These are phyloP conservation scores for Pristionchus entomophagus DNA, from an alignment of 2,888 invertebrate species.

Conservation along the genomic window DNA sequence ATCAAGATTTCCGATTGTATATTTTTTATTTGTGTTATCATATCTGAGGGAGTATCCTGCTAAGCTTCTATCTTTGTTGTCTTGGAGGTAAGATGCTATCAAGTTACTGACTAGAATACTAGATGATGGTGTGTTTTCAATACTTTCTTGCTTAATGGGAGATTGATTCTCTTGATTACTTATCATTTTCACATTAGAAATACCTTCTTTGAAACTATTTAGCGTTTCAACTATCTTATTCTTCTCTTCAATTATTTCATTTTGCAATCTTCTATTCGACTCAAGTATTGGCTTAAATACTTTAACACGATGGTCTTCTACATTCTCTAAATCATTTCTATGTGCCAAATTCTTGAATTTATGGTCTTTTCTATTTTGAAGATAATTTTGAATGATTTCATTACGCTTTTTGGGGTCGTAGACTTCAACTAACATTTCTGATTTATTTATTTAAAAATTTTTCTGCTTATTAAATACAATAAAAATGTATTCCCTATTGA, in stretches of 20 bases:
- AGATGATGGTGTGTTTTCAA: constrained; percentile 51
- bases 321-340: constrained; percentile 52
- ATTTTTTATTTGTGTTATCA: constrained; percentile 45
- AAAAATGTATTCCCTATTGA: background rate
- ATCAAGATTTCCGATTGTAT: constrained; percentile 62
- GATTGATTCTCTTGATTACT: constrained; percentile 31
- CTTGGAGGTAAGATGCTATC: constrained; percentile 60
- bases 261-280: constrained; percentile 60
- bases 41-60: constrained; percentile 61
- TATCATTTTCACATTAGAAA: background rate
- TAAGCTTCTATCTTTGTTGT: constrained; percentile 57
- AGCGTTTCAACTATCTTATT: constrained; percentile 63
- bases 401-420: constrained; percentile 59
- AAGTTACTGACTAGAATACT: constrained; percentile 53
- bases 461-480: background rate
- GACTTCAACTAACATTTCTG: constrained; percentile 52
- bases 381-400: constrained; percentile 54
- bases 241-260: constrained; percentile 65
- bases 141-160: constrained; percentile 28
- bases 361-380: constrained; percentile 58
- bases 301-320: constrained; percentile 61
- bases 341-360: constrained; percentile 56
- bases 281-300: constrained; percentile 63
- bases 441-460: background rate
- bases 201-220: constrained; percentile 51